These are phyloP conservation scores for Peromyscus californicus DNA, from an alignment of 2,113 vertebrate genomes.

Conservation along the genomic window DNA sequence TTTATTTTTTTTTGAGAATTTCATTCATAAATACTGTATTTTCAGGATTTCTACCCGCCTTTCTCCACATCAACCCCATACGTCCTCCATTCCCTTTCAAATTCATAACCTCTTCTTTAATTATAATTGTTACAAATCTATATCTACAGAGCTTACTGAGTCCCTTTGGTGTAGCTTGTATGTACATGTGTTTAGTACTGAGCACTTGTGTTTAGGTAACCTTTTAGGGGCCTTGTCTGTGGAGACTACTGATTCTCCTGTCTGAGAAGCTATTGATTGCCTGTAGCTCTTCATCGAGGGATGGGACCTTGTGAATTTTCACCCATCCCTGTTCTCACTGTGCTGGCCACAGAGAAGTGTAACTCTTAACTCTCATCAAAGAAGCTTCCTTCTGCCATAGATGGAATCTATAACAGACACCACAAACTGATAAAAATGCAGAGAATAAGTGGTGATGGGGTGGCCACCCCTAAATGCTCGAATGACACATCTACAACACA, in stretches of 20 bases:
- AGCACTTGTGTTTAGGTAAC: background rate
- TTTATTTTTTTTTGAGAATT: background rate
- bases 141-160: background rate
- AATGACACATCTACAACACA: too few relatives aligned
- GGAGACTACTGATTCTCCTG: background rate
- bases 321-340: background rate
- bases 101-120: background rate
- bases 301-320: background rate
- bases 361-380: background rate
- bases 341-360: background rate
- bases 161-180: background rate
- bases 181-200: background rate
- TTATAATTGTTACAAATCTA: background rate
- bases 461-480: background rate
- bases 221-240: background rate
- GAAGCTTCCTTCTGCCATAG: background rate
- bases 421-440: background rate
- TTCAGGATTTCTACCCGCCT: background rate
- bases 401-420: background rate
- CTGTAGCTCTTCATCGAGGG: background rate
- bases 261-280: background rate
- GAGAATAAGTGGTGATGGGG: background rate
- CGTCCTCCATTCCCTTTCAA: background rate
- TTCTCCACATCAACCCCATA: background rate
- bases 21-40: background rate